phyloP scores from a whole-genome alignment of 2,113 vertebrate genomes.

The Otocyon megalotis region DNA sequence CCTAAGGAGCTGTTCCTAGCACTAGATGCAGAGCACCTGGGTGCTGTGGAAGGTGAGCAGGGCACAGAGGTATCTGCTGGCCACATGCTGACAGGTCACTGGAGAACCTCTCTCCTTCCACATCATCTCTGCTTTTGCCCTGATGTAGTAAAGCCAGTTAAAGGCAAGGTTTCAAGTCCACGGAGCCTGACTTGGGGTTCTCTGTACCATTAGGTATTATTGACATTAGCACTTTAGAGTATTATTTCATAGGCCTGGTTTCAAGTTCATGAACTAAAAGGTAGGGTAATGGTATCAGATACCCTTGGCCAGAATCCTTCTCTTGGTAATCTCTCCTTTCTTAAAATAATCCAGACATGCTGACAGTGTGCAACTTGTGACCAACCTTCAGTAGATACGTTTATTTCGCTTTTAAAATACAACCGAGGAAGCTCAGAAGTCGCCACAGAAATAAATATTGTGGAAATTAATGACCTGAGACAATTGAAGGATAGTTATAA shows the following conservation, averaged over 20 bases:
- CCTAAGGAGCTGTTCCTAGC: not conserved
- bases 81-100: not conserved
- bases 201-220: not conserved
- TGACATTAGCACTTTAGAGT: slow-evolving; percentile 4
- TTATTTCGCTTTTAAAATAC: slow-evolving; percentile 63
- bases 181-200: not conserved
- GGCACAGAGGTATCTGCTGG: not conserved
- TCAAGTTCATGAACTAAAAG: slow-evolving; percentile 71
- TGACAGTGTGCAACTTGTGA: slow-evolving; percentile 74
- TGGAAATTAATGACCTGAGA: slow-evolving; percentile 36
- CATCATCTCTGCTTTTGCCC: not conserved
- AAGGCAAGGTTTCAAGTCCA: not conserved
- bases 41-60: not conserved
- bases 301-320: slow-evolving; percentile 58
- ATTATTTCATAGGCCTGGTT: slow-evolving; percentile 70
- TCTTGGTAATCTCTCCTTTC: slow-evolving; percentile 72
- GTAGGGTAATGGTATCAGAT: slow-evolving; percentile 38
- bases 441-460: slow-evolving; percentile 37
- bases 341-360: slow-evolving; percentile 64
- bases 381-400: not conserved
- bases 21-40: slow-evolving; percentile 36
- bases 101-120: not conserved
- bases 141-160: not conserved
- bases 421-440: slow-evolving; percentile 52
- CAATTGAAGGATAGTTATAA: not conserved